Evolutionary conservation across 1,140 invertebrate species (phyloP).

Genomic region (Zaprionus nigranus): DNA sequence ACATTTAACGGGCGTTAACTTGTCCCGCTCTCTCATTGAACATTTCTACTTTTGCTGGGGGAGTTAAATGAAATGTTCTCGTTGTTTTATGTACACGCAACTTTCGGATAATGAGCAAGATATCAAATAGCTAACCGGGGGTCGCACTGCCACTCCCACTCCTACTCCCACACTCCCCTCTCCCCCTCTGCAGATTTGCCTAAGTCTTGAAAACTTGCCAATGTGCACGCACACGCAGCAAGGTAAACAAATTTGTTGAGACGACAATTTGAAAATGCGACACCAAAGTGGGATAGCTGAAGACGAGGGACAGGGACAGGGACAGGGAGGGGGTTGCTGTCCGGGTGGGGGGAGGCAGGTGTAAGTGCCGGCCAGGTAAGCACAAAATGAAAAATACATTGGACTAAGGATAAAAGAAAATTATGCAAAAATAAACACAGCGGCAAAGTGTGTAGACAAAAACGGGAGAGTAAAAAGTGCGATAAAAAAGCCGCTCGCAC

Average conservation of each 20-base stretch:
- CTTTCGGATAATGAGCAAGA: constrained; percentile 59
- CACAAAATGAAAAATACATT: constrained; percentile 75
- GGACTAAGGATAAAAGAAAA: constrained; percentile 68
- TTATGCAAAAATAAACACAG: constrained; percentile 77
- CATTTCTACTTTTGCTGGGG: background rate
- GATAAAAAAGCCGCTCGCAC: constrained; percentile 61
- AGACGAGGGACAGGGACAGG: background rate
- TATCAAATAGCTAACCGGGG: constrained; percentile 44
- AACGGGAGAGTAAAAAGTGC: constrained; percentile 61
- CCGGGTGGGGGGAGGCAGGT: background rate
- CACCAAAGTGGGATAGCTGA: constrained; percentile 14
- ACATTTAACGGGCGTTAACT: constrained; percentile 45
- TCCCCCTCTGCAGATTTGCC: constrained; percentile 4
- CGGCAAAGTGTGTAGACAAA: constrained; percentile 44
- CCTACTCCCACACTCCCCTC: too few species aligned
- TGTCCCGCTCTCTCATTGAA: constrained; percentile 44
- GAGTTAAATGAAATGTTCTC: constrained; percentile 48
- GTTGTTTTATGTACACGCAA: constrained; percentile 55
- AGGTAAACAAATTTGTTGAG: constrained; percentile 74
- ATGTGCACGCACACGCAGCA: constrained; percentile 54
- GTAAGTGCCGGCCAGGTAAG: constrained; percentile 49
- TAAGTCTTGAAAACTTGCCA: constrained; percentile 54
- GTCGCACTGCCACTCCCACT: constrained; percentile 1
- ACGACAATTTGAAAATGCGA: constrained; percentile 46
- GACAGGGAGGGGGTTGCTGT: background rate